phyloP scores from a whole-genome alignment of 2,113 vertebrate species.

The Lophotis ruficrista region DNA sequence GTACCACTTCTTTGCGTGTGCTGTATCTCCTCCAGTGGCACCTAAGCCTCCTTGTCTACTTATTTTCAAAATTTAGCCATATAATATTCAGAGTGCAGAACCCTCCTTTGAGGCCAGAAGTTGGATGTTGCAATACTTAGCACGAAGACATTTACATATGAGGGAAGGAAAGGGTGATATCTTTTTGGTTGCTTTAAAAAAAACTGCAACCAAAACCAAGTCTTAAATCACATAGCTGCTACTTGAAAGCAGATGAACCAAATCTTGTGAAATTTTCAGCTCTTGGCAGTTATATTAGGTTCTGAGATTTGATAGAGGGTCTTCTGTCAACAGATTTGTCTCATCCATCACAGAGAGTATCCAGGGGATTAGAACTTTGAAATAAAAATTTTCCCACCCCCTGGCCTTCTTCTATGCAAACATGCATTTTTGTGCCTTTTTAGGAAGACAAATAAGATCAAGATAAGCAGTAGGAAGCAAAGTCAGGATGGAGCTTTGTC shows the following conservation, averaged over 20 bases:
- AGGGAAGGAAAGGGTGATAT: neutral
- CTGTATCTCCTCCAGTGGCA: neutral
- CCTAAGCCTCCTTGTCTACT: neutral
- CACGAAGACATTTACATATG: neutral
- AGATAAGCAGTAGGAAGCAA: neutral
- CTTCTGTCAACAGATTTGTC: constrained; percentile 40
- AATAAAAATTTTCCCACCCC: neutral
- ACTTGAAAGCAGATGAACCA: constrained; percentile 39
- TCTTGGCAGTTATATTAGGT: constrained; percentile 22
- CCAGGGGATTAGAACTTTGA: neutral
- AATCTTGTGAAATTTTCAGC: constrained; percentile 28
- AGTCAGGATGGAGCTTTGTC: neutral
- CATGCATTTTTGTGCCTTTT: neutral
- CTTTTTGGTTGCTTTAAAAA: neutral
- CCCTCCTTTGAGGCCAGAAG: neutral
- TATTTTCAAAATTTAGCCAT: neutral
- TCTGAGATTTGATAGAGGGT: constrained; percentile 2
- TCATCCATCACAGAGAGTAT: neutral
- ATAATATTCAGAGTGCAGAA: neutral
- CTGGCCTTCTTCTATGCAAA: neutral
- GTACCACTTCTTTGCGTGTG: neutral
- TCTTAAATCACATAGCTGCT: neutral
- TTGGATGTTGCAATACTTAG: neutral
- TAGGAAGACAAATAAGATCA: neutral
- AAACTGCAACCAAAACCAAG: neutral